Conservation (phyloP, 2,797 vertebrate species). For the Tapirus indicus region DNA sequence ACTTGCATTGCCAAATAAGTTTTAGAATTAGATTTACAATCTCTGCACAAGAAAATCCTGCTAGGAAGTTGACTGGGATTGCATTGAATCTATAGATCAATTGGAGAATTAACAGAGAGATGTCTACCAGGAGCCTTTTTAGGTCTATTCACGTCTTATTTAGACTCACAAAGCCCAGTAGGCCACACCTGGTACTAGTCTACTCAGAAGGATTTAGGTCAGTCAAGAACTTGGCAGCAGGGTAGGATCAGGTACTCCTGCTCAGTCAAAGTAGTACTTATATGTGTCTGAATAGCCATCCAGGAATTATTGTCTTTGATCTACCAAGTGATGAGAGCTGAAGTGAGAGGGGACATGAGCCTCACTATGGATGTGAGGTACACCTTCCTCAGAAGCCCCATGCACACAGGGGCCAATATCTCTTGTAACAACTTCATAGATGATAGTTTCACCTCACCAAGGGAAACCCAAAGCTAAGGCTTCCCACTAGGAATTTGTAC, state of each 20-base stretch:
- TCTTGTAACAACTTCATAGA: neutral
- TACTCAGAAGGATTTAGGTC: neutral
- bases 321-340: neutral
- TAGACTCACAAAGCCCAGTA: neutral
- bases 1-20: neutral
- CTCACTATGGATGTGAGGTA: neutral
- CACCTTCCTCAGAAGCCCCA: neutral
- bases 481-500: neutral
- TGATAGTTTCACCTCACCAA: neutral
- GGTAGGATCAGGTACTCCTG: neutral
- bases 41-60: constrained; percentile 4
- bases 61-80: neutral
- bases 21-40: constrained; percentile 5
- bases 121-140: neutral
- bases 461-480: neutral
- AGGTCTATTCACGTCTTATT: neutral
- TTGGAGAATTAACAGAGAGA: neutral
- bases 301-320: neutral
- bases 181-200: neutral
- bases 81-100: neutral
- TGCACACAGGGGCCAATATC: neutral
- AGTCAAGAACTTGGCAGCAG: neutral
- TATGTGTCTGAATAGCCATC: neutral
- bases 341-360: neutral
- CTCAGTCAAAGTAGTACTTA: neutral